Percentiles rank a stretch among this genome's conserved stretches.
Conservation (phyloP, 2,888 invertebrate species). For the Latrodectus hesperus region DNA sequence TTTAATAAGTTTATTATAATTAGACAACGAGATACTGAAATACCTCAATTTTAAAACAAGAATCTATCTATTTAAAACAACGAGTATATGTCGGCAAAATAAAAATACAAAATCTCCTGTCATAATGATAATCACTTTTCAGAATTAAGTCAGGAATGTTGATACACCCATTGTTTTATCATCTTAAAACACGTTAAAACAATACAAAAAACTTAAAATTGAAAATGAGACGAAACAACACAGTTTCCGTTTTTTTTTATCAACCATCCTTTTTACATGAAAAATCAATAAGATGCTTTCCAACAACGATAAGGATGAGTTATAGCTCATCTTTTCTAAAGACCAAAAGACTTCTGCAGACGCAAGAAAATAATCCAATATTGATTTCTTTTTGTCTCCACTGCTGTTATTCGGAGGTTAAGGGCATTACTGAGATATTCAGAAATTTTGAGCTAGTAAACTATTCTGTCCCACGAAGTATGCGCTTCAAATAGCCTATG, state of each 20-base stretch:
- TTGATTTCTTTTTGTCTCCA: slow-evolving; percentile 42
- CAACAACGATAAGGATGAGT: neutral
- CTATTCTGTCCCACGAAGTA: neutral
- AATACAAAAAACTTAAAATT: neutral
- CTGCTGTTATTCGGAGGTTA: neutral
- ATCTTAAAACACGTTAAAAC: slow-evolving; percentile 1
- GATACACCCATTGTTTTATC: neutral
- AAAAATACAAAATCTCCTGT: too few relatives aligned
- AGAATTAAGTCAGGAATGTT: too few relatives aligned
- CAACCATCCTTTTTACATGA: neutral
- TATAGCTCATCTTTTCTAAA: slow-evolving; percentile 31
- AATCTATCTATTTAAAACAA: too few relatives aligned
- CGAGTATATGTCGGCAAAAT: too few relatives aligned
- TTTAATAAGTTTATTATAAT: too few relatives aligned
- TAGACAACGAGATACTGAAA: too few relatives aligned
- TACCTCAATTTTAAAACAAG: too few relatives aligned
- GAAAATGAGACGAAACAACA: neutral
- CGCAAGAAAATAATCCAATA: slow-evolving; percentile 39
- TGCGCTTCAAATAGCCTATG: too few relatives aligned
- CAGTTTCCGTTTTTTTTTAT: neutral
- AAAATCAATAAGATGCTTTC: neutral
- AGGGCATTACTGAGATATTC: neutral
- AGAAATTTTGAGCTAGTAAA: neutral
- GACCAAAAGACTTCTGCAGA: slow-evolving; percentile 35
- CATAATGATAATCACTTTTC: too few relatives aligned